Evolutionary conservation across 2,888 invertebrate genomes (phyloP), one percentile per base, ranked within the genome.

Genomic region (Andrena camellia): DNA sequence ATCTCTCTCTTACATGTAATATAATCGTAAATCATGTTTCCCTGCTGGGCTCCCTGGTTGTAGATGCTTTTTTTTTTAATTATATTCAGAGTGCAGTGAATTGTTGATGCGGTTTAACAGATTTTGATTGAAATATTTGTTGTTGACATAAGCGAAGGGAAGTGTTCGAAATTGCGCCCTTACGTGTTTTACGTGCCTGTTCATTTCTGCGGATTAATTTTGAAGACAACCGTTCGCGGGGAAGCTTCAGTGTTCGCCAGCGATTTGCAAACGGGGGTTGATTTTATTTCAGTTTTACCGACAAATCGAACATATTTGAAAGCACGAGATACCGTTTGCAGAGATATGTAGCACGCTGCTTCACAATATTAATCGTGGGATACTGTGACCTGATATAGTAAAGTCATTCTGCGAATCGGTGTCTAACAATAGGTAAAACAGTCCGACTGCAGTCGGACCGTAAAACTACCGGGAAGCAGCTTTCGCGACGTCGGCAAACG

Each of bases 31-130:
- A 78, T 59, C 60, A 66, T 77, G 63, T 31, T 59, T 54, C 42
- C 59, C n/a, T 13, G 26, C 81, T 84, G 87, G 64, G 85, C 87
- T 84, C 87, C 85, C 78, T 76, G 63, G 60, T 66, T 67, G 52
- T 68, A 76, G 66, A 72, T 62, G 73, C 42, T 75, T 73, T 79
- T 62, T 78, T 60, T 29, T 50, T 62, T 60, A 67, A 57, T 57
- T 71, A 48, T 83, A 66, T 71, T 62, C 57, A 64, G 82, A 78
- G 76, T 81, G 84, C 82, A 76, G 79, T 86, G 86, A 81, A 83
- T 86, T 88, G 78, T 87, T 85, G 59, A 78, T 48, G 68, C 69
- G 64, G 64, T 78, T 86, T 80, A 79, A 48, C 74, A 72, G 71
- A 73, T 76, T 76, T 83, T 81, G 71, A 80, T 81, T 78, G 48